Percentiles rank a stretch among this genome's conserved stretches.
phyloP scores from a whole-genome alignment of 1,140 invertebrate species.

The Magallana angulata region DNA sequence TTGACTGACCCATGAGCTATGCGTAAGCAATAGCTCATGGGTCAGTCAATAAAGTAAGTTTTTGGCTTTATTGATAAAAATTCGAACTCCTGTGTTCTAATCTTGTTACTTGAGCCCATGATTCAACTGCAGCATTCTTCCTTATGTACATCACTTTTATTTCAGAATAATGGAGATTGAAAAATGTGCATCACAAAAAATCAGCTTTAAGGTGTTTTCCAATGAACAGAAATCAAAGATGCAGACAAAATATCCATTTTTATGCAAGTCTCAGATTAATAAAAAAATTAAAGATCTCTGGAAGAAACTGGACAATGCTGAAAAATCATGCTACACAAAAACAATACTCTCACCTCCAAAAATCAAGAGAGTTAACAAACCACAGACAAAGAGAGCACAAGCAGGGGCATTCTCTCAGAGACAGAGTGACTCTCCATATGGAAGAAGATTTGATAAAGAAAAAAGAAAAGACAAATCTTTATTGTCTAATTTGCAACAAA shows the following conservation, averaged over 20 bases:
- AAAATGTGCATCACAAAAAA: slow-evolving; percentile 38
- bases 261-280: slow-evolving; percentile 67
- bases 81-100: too few species aligned
- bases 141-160: neutral
- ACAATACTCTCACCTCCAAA: slow-evolving; percentile 44
- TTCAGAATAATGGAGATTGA: neutral
- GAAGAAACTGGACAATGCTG: slow-evolving; percentile 54
- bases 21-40: too few species aligned
- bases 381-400: neutral
- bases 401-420: too few species aligned
- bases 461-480: neutral
- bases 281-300: slow-evolving; percentile 66
- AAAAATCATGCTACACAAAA: slow-evolving; percentile 43
- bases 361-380: slow-evolving; percentile 19
- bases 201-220: slow-evolving; percentile 61
- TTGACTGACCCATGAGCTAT: too few species aligned
- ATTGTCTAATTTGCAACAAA: neutral
- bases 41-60: too few species aligned
- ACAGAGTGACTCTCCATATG: too few species aligned
- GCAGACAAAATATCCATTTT: slow-evolving; percentile 67
- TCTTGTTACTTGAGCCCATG: too few species aligned
- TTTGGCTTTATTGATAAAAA: too few species aligned
- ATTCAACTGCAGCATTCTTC: too few species aligned
- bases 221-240: slow-evolving; percentile 61
- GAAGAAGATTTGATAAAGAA: neutral